phyloP scores from a whole-genome alignment of 2,113 vertebrate genomes.

The Grammomys surdaster region DNA sequence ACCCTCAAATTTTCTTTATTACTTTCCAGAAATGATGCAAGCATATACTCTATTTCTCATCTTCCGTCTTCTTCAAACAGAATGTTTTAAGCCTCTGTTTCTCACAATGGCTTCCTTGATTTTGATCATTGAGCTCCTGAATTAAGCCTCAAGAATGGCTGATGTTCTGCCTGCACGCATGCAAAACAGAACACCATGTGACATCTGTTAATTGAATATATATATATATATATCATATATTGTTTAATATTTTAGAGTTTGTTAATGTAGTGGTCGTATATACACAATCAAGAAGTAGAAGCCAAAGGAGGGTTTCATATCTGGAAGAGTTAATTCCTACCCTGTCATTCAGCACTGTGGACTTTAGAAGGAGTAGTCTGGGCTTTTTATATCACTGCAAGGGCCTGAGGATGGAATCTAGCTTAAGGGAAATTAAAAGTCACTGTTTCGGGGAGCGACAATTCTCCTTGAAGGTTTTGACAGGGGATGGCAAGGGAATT shows the following conservation, averaged over 20 bases:
- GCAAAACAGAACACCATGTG: not conserved
- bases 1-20: not conserved
- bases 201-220: not conserved
- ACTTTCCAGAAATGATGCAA: conserved; percentile 11
- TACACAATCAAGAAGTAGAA: not conserved
- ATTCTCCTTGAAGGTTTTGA: conserved; percentile 26
- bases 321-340: conserved; percentile 3
- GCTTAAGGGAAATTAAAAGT: conserved; percentile 65
- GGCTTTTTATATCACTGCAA: not conserved
- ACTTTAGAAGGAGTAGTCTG: not conserved
- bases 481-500: conserved; percentile 37
- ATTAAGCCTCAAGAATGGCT: not conserved
- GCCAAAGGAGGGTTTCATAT: not conserved
- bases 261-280: not conserved
- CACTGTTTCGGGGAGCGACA: conserved; percentile 32
- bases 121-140: not conserved
- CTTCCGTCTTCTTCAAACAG: not conserved
- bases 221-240: too few relatives aligned
- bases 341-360: not conserved
- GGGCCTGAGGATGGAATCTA: not conserved
- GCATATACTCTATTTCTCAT: not conserved
- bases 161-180: not conserved
- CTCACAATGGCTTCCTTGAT: not conserved
- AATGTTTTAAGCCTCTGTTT: not conserved
- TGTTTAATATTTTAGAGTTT: not conserved